Percentiles rank a stretch among this genome's conserved stretches.
Evolutionary conservation across 2,888 invertebrate genomes (phyloP).

Genomic region (Microctonus aethiopoides): DNA sequence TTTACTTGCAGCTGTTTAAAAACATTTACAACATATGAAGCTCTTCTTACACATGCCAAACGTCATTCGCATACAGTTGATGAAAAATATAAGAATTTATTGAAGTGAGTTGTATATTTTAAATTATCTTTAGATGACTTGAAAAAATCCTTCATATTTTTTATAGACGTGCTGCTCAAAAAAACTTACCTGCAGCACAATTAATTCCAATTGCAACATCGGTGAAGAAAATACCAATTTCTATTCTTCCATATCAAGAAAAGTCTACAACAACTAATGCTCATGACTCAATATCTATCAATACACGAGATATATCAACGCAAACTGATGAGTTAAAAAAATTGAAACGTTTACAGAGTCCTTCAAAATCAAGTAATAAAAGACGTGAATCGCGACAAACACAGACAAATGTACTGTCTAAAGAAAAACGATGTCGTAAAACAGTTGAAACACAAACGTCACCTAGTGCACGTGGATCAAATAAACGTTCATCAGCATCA

Average conservation of each 20-base stretch:
- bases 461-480: slow-evolving; percentile 32
- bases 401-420: slow-evolving; percentile 54
- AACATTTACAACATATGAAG: slow-evolving; percentile 63
- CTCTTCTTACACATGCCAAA: slow-evolving; percentile 65
- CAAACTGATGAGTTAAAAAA: slow-evolving; percentile 59
- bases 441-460: slow-evolving; percentile 61
- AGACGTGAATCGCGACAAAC: slow-evolving; percentile 60
- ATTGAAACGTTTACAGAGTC: slow-evolving; percentile 45
- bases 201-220: not conserved
- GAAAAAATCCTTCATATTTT: slow-evolving; percentile 5
- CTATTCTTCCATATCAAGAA: slow-evolving; percentile 46
- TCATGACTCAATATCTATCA: slow-evolving; percentile 37
- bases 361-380: slow-evolving; percentile 43
- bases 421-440: slow-evolving; percentile 49
- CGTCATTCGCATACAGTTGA: slow-evolving; percentile 57
- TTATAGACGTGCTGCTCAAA: slow-evolving; percentile 43
- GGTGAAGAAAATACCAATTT: slow-evolving; percentile 39
- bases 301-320: slow-evolving; percentile 52
- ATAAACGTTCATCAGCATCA: slow-evolving; percentile 32
- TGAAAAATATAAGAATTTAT: slow-evolving; percentile 56
- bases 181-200: slow-evolving; percentile 16
- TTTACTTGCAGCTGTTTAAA: slow-evolving; percentile 62
- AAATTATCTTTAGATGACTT: slow-evolving; percentile 12
- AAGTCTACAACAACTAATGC: slow-evolving; percentile 28
- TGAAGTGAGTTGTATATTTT: slow-evolving; percentile 46